Conservation (phyloP, 1,140 invertebrate species). For the Heliconius melpomene region DNA sequence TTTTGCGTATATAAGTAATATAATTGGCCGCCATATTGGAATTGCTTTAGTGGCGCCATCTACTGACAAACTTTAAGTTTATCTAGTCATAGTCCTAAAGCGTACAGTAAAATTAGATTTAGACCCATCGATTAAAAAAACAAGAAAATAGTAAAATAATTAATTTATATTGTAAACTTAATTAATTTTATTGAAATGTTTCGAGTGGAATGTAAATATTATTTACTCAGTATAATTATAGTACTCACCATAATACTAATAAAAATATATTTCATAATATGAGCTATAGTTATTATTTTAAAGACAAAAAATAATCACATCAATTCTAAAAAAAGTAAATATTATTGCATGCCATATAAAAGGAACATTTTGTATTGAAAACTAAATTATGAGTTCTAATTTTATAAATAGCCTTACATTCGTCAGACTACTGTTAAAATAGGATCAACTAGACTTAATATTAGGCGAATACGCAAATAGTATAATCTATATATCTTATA, state of each 20-base stretch:
- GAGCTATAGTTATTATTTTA: not conserved
- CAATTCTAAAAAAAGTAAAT: not conserved
- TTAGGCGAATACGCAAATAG: not conserved
- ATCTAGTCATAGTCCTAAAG: not conserved
- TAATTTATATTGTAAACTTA: not conserved
- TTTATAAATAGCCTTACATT: conserved; percentile 11
- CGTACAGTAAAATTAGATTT: not conserved
- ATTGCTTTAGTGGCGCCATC: conserved; percentile 29
- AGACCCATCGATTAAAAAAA: not conserved
- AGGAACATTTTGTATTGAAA: not conserved
- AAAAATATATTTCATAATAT: not conserved
- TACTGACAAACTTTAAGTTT: conserved; percentile 10
- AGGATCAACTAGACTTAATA: not conserved
- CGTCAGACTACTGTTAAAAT: not conserved
- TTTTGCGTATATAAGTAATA: conserved; percentile 2
- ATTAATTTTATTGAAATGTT: not conserved
- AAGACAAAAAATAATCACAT: not conserved
- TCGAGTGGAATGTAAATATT: not conserved
- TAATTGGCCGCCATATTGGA: conserved; percentile 55
- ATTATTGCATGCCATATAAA: not conserved
- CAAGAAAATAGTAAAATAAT: not conserved
- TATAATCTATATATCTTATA: not conserved
- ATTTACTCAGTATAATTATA: not conserved
- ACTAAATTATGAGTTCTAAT: conserved; percentile 1
- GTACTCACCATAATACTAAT: not conserved